phyloP scores from a whole-genome alignment of 2,113 vertebrate genomes.

The Apteryx owenii region DNA sequence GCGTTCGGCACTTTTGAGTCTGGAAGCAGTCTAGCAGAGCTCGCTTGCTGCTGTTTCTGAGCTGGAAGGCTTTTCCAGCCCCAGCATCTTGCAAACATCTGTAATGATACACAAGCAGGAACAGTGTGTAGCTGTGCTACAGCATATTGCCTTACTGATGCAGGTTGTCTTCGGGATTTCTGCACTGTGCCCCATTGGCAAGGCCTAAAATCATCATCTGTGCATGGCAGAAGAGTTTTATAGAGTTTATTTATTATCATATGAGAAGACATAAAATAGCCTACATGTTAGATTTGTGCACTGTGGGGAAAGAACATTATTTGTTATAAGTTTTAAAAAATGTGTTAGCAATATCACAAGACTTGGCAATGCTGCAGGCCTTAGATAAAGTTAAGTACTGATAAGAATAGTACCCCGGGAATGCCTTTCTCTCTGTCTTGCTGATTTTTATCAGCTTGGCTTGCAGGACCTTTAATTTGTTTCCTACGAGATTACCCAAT shows the following conservation, averaged over 20 bases:
- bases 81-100: neutral
- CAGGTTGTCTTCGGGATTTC: neutral
- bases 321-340: conserved; percentile 2
- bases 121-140: neutral
- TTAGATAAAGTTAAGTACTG: neutral
- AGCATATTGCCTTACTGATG: neutral
- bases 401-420: neutral
- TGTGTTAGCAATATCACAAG: neutral
- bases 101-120: neutral
- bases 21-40: neutral
- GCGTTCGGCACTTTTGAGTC: neutral
- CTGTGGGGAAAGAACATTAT: neutral
- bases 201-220: neutral
- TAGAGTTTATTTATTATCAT: neutral
- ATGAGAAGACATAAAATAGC: neutral
- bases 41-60: neutral
- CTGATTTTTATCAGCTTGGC: neutral
- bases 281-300: neutral
- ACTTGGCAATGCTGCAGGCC: neutral
- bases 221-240: neutral
- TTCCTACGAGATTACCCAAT: neutral
- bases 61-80: neutral
- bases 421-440: neutral
- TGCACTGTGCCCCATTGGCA: neutral
- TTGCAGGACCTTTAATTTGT: conserved; percentile 31